Percentiles rank a stretch among this genome's conserved stretches.
Evolutionary conservation across 2,797 vertebrate species (phyloP).

Genomic region (Paguma larvata): DNA sequence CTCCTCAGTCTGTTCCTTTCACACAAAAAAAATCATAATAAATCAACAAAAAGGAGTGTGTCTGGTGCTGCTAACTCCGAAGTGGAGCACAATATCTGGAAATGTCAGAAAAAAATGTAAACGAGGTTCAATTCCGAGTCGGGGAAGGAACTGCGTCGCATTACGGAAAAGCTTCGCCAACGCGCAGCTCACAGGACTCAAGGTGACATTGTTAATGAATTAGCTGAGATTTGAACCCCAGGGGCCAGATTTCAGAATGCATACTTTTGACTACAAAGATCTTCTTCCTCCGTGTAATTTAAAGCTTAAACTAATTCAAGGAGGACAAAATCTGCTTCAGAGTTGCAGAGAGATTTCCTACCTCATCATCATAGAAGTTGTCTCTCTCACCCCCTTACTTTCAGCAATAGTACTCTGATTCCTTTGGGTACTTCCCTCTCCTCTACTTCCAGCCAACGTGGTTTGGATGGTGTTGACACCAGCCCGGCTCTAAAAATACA

Average conservation of each 20-base stretch:
- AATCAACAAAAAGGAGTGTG: not conserved
- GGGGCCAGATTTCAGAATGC: not conserved
- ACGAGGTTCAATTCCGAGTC: not conserved
- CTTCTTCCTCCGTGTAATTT: not conserved
- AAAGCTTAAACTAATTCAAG: not conserved
- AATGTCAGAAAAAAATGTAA: not conserved
- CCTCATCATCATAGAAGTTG: not conserved
- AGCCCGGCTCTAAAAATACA: not conserved
- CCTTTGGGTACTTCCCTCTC: not conserved
- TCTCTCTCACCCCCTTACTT: not conserved
- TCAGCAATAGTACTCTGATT: not conserved
- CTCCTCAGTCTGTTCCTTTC: not conserved
- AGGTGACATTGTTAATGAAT: not conserved
- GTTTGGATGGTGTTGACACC: not conserved
- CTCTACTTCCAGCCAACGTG: not conserved
- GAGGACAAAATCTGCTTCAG: not conserved
- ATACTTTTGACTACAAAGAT: not conserved
- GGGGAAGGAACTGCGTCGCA: not conserved
- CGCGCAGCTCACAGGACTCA: not conserved
- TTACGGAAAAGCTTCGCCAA: not conserved
- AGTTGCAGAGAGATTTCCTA: not conserved
- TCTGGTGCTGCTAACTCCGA: not conserved
- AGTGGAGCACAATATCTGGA: not conserved
- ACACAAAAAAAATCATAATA: not conserved
- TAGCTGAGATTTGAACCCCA: not conserved